These are phyloP conservation scores for Parasteatoda lunata DNA, from an alignment of 2,888 invertebrate genomes.

Conservation along the genomic window DNA sequence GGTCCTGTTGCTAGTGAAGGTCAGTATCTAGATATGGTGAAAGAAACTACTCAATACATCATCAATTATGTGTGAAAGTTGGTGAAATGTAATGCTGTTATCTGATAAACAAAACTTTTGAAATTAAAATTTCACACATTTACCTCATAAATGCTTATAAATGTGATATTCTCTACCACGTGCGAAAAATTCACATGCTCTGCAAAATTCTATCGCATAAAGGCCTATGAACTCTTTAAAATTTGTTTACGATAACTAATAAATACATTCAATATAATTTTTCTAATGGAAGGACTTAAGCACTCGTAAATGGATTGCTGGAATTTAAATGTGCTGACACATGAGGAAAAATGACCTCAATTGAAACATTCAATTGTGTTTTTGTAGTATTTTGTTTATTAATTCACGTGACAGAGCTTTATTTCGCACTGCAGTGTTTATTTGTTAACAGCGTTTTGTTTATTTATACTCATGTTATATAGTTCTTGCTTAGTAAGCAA, in stretches of 20 bases:
- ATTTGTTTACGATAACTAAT: neutral
- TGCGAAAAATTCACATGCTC: neutral
- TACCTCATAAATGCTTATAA: neutral
- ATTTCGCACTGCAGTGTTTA: no score
- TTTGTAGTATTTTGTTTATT: no score
- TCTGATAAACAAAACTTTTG: neutral
- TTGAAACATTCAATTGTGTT: no score
- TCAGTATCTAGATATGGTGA: constrained; percentile 32
- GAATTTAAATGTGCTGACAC: no score
- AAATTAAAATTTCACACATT: neutral
- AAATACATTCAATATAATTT: no score
- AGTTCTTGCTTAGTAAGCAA: no score
- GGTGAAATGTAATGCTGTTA: neutral
- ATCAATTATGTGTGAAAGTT: neutral
- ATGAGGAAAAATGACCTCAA: no score
- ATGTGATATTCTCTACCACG: neutral
- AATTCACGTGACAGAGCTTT: no score
- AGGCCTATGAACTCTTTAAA: neutral
- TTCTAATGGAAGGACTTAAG: no score
- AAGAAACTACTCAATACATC: constrained; percentile 15
- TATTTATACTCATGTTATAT: no score
- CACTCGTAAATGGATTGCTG: no score
- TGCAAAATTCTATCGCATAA: neutral
- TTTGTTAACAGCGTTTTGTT: no score
- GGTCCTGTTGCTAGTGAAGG: constrained; percentile 9